Percentiles rank a stretch among this genome's conserved stretches.
phyloP scores from a whole-genome alignment of 2,888 invertebrate genomes.

The Caenorhabditis macrosperma region DNA sequence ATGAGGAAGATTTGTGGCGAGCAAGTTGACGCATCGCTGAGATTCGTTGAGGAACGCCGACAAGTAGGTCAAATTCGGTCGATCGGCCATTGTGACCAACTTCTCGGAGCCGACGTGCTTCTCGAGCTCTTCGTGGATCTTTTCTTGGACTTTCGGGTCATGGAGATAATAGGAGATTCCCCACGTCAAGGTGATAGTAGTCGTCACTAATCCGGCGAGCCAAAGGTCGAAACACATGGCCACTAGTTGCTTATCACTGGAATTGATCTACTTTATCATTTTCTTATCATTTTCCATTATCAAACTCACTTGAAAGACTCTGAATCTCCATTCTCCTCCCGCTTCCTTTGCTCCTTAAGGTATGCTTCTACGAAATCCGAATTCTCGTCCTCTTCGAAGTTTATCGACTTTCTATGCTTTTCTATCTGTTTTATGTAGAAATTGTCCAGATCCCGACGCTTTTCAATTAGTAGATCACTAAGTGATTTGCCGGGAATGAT shows the following conservation, averaged over 20 bases:
- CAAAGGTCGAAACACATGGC: conserved; percentile 62
- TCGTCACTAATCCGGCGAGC: conserved; percentile 64
- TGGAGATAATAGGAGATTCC: conserved; percentile 57
- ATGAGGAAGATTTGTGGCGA: conserved; percentile 48
- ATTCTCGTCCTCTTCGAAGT: conserved; percentile 34
- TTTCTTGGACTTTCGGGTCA: conserved; percentile 49
- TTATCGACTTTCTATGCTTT: conserved; percentile 39
- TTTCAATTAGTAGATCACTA: conserved; percentile 15
- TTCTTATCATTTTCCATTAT: no score
- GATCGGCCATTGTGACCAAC: conserved; percentile 56
- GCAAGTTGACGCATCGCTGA: conserved; percentile 44
- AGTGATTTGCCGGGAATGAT: conserved; percentile 22
- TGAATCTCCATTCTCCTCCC: conserved; percentile 45
- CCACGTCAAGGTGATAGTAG: conserved; percentile 64
- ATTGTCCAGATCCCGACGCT: not conserved
- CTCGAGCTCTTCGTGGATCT: conserved; percentile 61
- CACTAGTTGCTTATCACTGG: conserved; percentile 41
- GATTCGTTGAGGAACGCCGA: conserved; percentile 64
- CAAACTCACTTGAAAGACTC: conserved; percentile 23
- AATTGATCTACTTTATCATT: not conserved
- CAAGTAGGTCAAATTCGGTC: conserved; percentile 51
- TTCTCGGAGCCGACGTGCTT: conserved; percentile 49
- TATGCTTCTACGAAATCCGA: conserved; percentile 62
- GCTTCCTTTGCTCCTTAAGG: conserved; percentile 58
- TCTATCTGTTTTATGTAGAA: conserved; percentile 56